Evolutionary conservation across 2,888 invertebrate genomes (phyloP), one percentile per base, ranked within the genome.

Genomic region (Orthosia cruda): DNA sequence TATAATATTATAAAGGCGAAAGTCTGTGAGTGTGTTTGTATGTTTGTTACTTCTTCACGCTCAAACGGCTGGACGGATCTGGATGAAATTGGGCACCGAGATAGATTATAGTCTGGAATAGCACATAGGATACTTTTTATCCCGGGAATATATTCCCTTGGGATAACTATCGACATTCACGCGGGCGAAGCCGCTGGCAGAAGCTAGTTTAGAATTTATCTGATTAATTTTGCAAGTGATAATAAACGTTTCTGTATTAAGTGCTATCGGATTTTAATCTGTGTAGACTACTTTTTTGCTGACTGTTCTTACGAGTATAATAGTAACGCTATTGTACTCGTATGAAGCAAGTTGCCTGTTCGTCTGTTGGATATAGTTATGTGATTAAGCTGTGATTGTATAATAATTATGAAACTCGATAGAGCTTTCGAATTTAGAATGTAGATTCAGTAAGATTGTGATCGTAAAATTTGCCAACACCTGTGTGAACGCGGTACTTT

Each of bases 321-420:
- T 50, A 18, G 20, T 52, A 50, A 18, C 13, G 12, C n/a, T 18
- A 68, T 55, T 68, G 13, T 52, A 40, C 7, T 40, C 40, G 7
- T 40, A 23, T 47, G 12, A 16, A 70, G 12, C 26, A 11, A 49
- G 45, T 32, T 23, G 23, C 49, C 47, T 71, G 45, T 61, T 45
- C 45, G 45, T 45, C 61, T 61, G 58, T 61, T 54, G 71, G 71
- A 72, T 79, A 40, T 26, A 47, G 49, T 49, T 54, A 55, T 32
- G 49, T 32, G 23, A 59, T 71, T 49, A 45, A 71, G 26, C 80
- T 80, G 74, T 74, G 84, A 80, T 83, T 69, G 66, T 57, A 63
- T 69, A 54, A 59, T 52, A 79, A 75, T 59, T 83, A 45, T 65
- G 45, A n/a, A 77, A 45, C 32, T 66, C 52, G 4, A 23, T 23